Evolutionary conservation across 2,888 invertebrate genomes (phyloP), one percentile per base, ranked within the genome.

Genomic region (Drosophila meridiana): DNA sequence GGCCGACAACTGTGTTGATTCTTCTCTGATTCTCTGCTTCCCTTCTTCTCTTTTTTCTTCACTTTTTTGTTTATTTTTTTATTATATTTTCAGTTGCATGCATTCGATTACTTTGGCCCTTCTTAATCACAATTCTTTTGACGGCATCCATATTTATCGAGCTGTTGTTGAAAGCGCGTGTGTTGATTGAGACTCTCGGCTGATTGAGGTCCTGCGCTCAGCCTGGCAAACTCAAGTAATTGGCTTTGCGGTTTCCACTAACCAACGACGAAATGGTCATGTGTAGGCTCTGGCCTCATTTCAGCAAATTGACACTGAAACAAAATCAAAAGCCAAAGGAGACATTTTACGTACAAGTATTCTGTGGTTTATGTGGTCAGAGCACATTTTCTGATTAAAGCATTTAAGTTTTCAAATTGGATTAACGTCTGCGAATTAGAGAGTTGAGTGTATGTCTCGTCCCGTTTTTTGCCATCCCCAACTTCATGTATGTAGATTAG

Each of bases 331-430:
- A 63, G 73, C 50, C 63, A 52, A 43, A 20, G n/a, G 26, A 36
- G 28, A 61, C 52, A 63, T 57, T 48, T 55, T 60, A 50, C 62
- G 69, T n/a, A 28, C 58, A 14, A 45, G 30, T 64, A 67, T 48
- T 11, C 30, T 83, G 82, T 56, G 85, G 82, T 64, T 75, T 56
- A n/a, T 84, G 85, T 61, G 85, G 88, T 71, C 63, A 57, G 57
- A 40, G 47, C 45, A 66, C 76, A 88, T 80, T 82, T 83, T 73
- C 53, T 70, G 80, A 76, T 76, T 76, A 67, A 40, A 59, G 65
- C 47, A 81, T 69, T 78, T 63, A 73, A 82, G 70, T 73, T 75
- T 67, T 73, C 66, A 71, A 85, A 79, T 85, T 79, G 83, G 76
- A 85, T 86, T 73, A 85, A 80, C 75, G 32, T 50, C 8, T 26